Evolutionary conservation across 2,797 vertebrate species (phyloP).

Genomic region (Pseudochirops corinnae): DNA sequence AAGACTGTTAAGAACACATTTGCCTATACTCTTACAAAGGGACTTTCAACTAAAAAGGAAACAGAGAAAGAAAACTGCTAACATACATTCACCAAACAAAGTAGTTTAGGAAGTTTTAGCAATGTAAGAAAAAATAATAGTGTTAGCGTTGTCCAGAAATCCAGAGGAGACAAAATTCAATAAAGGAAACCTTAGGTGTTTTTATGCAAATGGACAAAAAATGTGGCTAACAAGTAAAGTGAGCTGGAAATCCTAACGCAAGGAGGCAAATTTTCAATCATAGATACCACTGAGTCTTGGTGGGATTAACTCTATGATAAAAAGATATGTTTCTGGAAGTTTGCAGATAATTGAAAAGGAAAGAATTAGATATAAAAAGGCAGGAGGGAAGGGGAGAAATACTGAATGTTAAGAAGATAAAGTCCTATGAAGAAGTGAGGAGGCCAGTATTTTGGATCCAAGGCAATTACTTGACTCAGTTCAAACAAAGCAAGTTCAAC

Average conservation of each 20-base stretch:
- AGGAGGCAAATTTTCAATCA: neutral
- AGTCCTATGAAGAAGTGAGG: neutral
- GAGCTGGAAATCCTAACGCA: neutral
- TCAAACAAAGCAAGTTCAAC: conserved; percentile 96
- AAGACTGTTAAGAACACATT: neutral
- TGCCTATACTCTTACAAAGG: neutral
- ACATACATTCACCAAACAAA: neutral
- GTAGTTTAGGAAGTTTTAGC: neutral
- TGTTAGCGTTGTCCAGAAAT: neutral
- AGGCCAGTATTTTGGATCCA: conserved; percentile 89
- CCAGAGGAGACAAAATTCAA: neutral
- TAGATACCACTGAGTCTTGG: neutral
- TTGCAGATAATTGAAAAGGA: neutral
- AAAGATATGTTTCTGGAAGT: neutral
- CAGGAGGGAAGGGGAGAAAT: neutral
- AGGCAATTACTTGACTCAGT: conserved; percentile 93
- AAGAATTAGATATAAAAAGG: neutral
- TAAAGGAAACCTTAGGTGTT: neutral
- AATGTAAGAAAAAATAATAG: neutral
- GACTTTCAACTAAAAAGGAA: neutral
- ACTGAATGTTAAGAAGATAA: neutral
- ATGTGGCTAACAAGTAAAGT: neutral
- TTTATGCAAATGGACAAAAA: neutral
- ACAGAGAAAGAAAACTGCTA: neutral
- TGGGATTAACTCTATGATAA: neutral